These are phyloP conservation scores for Plutomurus gul DNA, from an alignment of 1,140 invertebrate genomes.

Conservation along the genomic window DNA sequence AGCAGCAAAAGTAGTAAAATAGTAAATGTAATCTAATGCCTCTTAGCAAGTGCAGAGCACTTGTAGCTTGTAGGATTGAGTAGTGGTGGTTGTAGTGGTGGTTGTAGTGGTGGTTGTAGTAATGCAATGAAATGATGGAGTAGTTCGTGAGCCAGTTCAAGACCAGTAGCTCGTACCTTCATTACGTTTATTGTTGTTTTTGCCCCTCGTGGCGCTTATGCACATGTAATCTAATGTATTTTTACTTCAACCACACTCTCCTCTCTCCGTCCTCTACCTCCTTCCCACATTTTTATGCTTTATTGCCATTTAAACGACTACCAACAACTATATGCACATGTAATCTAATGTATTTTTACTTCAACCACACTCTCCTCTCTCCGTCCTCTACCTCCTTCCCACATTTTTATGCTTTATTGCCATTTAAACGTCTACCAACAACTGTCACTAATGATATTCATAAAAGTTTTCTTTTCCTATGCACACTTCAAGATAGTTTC, in stretches of 20 bases:
- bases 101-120: not conserved
- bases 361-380: not conserved
- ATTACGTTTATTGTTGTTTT: conserved; percentile 38
- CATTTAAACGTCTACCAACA: not conserved
- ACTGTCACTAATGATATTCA: too few species aligned
- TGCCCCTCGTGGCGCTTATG: conserved; percentile 20
- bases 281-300: not conserved
- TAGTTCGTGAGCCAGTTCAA: conserved; percentile 32
- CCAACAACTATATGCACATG: not conserved
- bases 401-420: not conserved
- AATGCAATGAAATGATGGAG: conserved; percentile 16
- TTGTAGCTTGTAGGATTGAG: too few species aligned
- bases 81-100: too few species aligned
- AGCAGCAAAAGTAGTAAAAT: not conserved
- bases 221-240: conserved; percentile 1
- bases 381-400: not conserved
- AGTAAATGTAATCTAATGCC: not conserved
- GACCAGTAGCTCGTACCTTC: conserved; percentile 41
- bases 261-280: not conserved
- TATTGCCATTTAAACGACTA: not conserved
- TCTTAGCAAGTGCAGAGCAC: too few species aligned
- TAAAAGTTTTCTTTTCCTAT: too few species aligned
- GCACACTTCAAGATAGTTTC: too few species aligned
- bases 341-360: not conserved
- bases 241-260: not conserved